Base-by-base conservation (phyloP, 2,113 vertebrate genomes). In the Garra rufa region DNA sequence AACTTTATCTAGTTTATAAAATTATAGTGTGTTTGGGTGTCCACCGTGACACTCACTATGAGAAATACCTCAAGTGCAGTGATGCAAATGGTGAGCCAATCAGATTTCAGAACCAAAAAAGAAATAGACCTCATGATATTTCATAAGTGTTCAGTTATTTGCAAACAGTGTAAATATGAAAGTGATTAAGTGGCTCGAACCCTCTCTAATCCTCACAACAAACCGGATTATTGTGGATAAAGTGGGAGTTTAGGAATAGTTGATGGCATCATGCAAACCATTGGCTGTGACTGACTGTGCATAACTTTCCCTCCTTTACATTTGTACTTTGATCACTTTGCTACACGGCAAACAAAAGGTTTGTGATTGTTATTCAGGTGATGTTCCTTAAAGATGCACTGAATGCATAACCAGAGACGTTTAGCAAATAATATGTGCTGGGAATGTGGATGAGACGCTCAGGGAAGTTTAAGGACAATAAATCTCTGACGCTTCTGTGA, bases 381-480 rank as follows among this genome's bases (percentile, higher is more conserved):
- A 21, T 9, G 24, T 24, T 57, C 28, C 28, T 9, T 4, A 41
- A 57, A 59, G 75, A 77, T 15, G 75, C 75, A 24, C 50, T 77
- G 50, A 77, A 77, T 77, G 75, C 50, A 77, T 77, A 77, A 77
- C 75, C 75, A 57, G 30, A 59, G 19, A n/a, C 11, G 6, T 14
- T 57, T 9, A 74, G 44, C 44, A 67, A 9, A 30, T 34, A 30
- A 67, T 9, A 4, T 65, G 28, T 67, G 63, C 63, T 9, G 63
- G 30, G 63, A 67, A 67, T 67, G 28, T 34, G 63, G 63, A 34
- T 67, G 28, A 67, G 63, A 67, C 17, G 63, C 28, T 34, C 63
- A 34, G 17, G 30, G 28, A 34, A 9, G 63, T 34, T 19, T 2
- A 19, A 14, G 15, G 28, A 17, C 28, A 14, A 67, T 67, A 34